Evolutionary conservation across 2,797 vertebrate species (phyloP), one percentile per base, ranked within the genome.

Genomic region (Sebastiscus tertius): DNA sequence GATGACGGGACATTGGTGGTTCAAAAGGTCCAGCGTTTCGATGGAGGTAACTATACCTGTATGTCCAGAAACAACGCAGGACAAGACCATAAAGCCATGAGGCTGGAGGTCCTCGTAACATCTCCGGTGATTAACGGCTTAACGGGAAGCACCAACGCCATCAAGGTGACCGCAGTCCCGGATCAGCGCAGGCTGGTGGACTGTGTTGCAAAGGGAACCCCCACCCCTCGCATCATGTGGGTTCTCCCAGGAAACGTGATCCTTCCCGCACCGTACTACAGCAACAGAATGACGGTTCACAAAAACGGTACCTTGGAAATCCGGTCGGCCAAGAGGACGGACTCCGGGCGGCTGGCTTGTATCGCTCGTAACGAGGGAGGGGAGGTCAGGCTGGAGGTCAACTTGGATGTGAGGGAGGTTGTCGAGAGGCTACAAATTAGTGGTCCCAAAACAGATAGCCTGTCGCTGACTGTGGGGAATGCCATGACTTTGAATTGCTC

Each of bases 31-130:
- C 97, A 97, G 85, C 95, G 97, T 31, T 96, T 95, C 5, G 98
- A 99, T 91, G 96, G 88, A 1, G 98, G 98, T 9, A 98, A 98
- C 88, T 99, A 99, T 85, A 98, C 97, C 1, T 99, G 98, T 11
- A 64, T 96, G 31, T 97, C 93, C 0, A 87, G 94, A 4, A 98
- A 97, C 89, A 90, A 84, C 0, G 97, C 94, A 1, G 98, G 98
- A 2, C 97, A 98, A 85, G 97, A 97, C 87, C 79, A 92, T n/a
- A 97, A 96, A 67, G 82, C 94, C 0, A 74, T 96, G 36, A 94
- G 87, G 81, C 76, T 99, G 24, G 95, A 96, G 0, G 95, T 99
- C 7, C 80, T 95, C 0, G 93, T 98, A 36, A 94, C 93, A 6
- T 88, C 97, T 27, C 98, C 97, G 1, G 85, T 74, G 4, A 98